phyloP scores from a whole-genome alignment of 2,797 vertebrate genomes.

The Malacoraja senta region DNA sequence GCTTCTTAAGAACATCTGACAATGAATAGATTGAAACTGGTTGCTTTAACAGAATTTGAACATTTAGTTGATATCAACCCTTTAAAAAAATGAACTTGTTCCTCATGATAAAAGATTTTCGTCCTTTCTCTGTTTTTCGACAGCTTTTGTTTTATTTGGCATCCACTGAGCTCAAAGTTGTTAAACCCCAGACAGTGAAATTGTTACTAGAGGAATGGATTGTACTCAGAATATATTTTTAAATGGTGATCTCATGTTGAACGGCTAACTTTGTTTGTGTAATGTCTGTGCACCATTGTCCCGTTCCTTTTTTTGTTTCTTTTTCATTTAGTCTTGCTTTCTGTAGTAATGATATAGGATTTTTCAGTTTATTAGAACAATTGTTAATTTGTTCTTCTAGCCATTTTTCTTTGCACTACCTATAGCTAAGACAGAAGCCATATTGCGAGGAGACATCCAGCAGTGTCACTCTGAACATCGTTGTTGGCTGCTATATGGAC shows the following conservation, averaged over 20 bases:
- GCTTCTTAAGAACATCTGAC: background rate
- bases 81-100: background rate
- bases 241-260: conserved; percentile 31
- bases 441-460: background rate
- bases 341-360: background rate
- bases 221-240: conserved; percentile 25
- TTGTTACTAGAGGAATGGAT: conserved; percentile 17
- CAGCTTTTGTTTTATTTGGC: conserved; percentile 31
- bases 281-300: conserved; percentile 10
- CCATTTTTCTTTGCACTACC: background rate
- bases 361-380: background rate
- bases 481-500: background rate
- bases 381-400: background rate
- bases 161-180: background rate
- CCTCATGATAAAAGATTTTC: conserved; percentile 14
- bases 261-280: conserved; percentile 28
- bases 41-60: background rate
- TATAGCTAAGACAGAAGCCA: background rate
- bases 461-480: background rate
- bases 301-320: background rate
- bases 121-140: background rate
- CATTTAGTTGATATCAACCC: background rate
- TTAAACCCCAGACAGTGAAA: conserved; percentile 26
- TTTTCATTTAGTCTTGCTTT: background rate
- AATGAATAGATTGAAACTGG: background rate